phyloP scores from a whole-genome alignment of 2,888 invertebrate species.

The Spicauda simplicius region DNA sequence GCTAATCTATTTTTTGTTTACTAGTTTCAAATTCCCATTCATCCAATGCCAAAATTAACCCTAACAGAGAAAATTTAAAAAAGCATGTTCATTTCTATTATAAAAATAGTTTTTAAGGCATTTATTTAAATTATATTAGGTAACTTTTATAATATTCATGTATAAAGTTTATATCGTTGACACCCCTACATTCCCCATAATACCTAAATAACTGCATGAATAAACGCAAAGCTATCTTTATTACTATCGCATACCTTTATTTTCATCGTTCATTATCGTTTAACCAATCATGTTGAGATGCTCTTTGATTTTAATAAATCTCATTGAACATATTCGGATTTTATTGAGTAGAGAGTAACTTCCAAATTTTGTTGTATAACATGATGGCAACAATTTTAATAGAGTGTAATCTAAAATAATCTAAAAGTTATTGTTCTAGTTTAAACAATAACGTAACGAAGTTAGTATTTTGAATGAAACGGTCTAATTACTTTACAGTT shows the following conservation, averaged over 20 bases:
- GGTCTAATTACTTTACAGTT: neutral
- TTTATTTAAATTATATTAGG: no score
- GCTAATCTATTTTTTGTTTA: no score
- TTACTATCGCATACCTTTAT: conserved; percentile 29
- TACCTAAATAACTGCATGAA: conserved; percentile 7
- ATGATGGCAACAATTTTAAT: neutral
- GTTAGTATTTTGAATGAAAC: neutral
- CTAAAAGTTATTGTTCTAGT: neutral
- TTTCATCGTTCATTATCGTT: conserved; percentile 30
- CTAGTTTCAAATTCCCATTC: no score
- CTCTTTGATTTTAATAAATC: conserved; percentile 22
- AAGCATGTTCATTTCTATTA: no score
- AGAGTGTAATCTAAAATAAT: neutral
- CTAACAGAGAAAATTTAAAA: no score
- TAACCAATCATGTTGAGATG: conserved; percentile 11
- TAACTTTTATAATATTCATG: no score
- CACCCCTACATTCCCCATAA: conserved; percentile 13
- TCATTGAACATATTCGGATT: neutral
- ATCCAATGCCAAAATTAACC: no score
- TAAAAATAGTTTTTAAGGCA: no score
- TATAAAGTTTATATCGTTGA: neutral
- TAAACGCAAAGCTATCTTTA: conserved; percentile 28
- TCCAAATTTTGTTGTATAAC: neutral
- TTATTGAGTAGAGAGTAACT: neutral
- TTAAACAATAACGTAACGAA: neutral